Base-by-base conservation (phyloP, 2,113 vertebrate genomes). In the Plecotus auritus region DNA sequence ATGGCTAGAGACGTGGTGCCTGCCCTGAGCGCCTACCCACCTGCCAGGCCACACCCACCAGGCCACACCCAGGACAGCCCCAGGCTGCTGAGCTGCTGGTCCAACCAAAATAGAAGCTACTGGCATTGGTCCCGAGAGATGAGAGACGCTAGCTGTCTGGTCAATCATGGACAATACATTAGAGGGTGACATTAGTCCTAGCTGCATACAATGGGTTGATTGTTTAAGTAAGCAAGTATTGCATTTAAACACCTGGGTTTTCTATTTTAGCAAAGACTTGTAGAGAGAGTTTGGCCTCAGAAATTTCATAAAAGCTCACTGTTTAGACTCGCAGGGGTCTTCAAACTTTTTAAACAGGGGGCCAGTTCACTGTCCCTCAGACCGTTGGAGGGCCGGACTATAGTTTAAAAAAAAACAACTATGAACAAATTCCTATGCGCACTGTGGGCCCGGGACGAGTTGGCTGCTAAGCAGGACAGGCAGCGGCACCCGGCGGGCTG, bases 21-120 rank as follows among this genome's bases (percentile, higher is more conserved):
- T 16, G 18, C n/a, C 1, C 1, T 1, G 13, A 32, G 64, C 0
- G 1, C 9, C 2, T 22, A 56, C 1, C 16, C 16, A 28, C 72
- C 2, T 1, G 0, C 56, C 56, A 59, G 54, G 20, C 1, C 54
- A 7, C 54, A 59, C 22, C 3, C 56, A 10, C 23, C 56, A 28
- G 26, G 59, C 59, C 40, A 73, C 40, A 14, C 42, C 26, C 40
- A 0, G 49, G 42, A 56, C 22, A 0, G 32, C 3, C 78, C 83
- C 28, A 8, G 14, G n/a, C 22, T 13, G 40, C n/a, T 16, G 22
- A 32, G 54, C 17, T 13, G 17, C 30, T 10, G 23, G 18, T 32
- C 26, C 1, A 1, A 45, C 30, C 10, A 0, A 1, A 20, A 9
- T 0, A 4, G 56, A 49, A 66, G 30, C 72, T 51, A 11, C 35